A percentile compares a stretch with the other conserved stretches of the same genome.
Evolutionary conservation across 2,888 invertebrate species (phyloP).

Genomic region (Eurytoma californica): DNA sequence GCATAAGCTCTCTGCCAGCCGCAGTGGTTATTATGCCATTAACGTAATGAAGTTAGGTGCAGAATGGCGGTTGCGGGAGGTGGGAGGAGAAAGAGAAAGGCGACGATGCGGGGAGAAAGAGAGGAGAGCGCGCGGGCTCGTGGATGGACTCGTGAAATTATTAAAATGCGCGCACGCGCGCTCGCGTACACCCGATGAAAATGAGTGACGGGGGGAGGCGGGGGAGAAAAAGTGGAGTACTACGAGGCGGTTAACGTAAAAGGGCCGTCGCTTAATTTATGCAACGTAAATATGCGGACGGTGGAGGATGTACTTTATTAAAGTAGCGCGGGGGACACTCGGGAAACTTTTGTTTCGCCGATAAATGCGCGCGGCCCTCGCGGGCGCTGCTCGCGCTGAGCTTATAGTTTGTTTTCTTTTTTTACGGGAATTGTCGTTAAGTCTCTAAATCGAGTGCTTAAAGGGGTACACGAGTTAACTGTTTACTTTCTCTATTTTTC

Average conservation of each 20-base stretch:
- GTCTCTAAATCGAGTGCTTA: background rate
- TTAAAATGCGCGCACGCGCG: slow-evolving; percentile 47
- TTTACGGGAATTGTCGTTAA: background rate
- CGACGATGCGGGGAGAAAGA: slow-evolving; percentile 6
- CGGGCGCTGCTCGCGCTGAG: no score
- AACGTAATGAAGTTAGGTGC: slow-evolving; percentile 72
- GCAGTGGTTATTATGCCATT: slow-evolving; percentile 74
- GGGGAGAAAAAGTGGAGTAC: slow-evolving; percentile 30
- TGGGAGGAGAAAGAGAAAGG: background rate
- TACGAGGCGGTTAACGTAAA: slow-evolving; percentile 51
- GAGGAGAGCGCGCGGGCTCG: background rate
- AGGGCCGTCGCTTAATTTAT: slow-evolving; percentile 44
- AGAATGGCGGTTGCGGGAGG: slow-evolving; percentile 53
- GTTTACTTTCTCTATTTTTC: no score
- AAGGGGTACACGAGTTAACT: background rate
- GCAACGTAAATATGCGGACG: slow-evolving; percentile 8
- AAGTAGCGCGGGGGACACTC: slow-evolving; percentile 26
- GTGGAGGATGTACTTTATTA: slow-evolving; percentile 35
- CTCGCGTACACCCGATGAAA: slow-evolving; percentile 41
- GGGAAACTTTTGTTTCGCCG: slow-evolving; percentile 35
- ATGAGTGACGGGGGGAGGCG: slow-evolving; percentile 17
- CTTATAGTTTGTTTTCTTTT: slow-evolving; percentile 24
- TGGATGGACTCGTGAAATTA: slow-evolving; percentile 48
- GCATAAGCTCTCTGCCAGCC: slow-evolving; percentile 66
- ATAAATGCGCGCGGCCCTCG: slow-evolving; percentile 3